Conservation (phyloP, 2,888 invertebrate genomes). For the Cheiracanthium punctorium region DNA sequence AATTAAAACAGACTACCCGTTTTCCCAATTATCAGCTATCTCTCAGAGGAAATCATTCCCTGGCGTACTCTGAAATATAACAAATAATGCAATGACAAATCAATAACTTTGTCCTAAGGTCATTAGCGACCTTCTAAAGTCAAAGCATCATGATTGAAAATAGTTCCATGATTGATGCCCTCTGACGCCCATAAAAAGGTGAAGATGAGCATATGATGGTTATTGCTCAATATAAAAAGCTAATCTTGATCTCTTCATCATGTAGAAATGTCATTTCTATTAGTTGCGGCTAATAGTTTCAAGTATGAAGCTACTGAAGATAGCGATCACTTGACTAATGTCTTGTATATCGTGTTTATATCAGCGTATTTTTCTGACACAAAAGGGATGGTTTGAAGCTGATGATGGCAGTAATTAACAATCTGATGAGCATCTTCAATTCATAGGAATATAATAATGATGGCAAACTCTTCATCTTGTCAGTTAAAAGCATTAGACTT, state of each 20-base stretch:
- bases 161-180: slow-evolving; percentile 61
- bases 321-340: slow-evolving; percentile 31
- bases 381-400: slow-evolving; percentile 25
- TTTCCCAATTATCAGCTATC: slow-evolving; percentile 54
- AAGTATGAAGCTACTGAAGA: slow-evolving; percentile 52
- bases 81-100: slow-evolving; percentile 54
- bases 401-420: slow-evolving; percentile 39
- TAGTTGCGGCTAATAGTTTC: slow-evolving; percentile 53
- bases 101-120: slow-evolving; percentile 65
- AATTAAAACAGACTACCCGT: slow-evolving; percentile 45
- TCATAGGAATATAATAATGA: not conserved
- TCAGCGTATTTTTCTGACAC: slow-evolving; percentile 52
- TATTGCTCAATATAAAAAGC: slow-evolving; percentile 49
- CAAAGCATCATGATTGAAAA: slow-evolving; percentile 63
- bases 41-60: slow-evolving; percentile 63
- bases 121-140: slow-evolving; percentile 58
- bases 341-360: slow-evolving; percentile 30
- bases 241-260: slow-evolving; percentile 62
- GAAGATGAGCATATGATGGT: slow-evolving; percentile 49
- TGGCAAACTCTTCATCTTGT: too few species aligned
- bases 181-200: slow-evolving; percentile 47
- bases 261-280: slow-evolving; percentile 49
- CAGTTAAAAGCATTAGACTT: too few species aligned
- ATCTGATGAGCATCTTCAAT: slow-evolving; percentile 24
- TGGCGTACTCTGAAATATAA: slow-evolving; percentile 51